Percentiles rank a stretch among this genome's conserved stretches.
Evolutionary conservation across 2,113 vertebrate genomes (phyloP).

Genomic region (Paradoxurus hermaphroditus): DNA sequence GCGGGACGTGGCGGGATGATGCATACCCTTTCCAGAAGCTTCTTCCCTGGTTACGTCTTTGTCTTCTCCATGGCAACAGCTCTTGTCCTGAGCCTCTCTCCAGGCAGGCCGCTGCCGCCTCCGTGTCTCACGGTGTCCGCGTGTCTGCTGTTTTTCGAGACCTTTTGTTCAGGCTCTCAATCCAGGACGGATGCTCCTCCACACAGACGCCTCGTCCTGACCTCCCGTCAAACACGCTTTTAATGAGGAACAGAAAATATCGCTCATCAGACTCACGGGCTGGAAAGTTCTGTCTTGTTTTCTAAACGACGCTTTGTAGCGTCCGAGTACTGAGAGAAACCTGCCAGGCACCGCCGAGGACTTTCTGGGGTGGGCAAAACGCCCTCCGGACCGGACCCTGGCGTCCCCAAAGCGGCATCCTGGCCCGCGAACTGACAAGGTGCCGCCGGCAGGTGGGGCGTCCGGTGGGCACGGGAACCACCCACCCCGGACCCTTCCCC

Average conservation of each 20-base stretch:
- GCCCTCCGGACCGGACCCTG: fast-evolving
- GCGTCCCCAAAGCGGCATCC: fast-evolving
- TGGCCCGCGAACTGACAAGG: too few species aligned
- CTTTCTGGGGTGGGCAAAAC: neutral
- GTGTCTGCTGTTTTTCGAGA: neutral
- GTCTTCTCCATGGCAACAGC: too few species aligned
- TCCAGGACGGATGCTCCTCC: fast-evolving
- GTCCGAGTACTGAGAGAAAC: fast-evolving
- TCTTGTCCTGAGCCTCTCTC: neutral
- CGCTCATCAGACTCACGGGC: fast-evolving
- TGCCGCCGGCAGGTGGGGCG: neutral
- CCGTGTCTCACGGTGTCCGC: neutral
- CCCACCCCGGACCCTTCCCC: fast-evolving
- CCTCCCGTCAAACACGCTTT: neutral
- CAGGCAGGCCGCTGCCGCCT: neutral
- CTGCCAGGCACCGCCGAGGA: fast-evolving
- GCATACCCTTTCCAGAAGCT: neutral
- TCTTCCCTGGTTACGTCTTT: neutral
- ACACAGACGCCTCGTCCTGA: too few species aligned
- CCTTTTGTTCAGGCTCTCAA: neutral
- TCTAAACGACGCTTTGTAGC: neutral
- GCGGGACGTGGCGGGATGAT: fast-evolving
- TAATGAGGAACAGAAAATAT: fast-evolving
- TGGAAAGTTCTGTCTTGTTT: neutral
- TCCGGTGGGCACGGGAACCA: fast-evolving